Conservation (phyloP, 2,797 vertebrate species). For the Tokudaia tokunoshimensis region DNA sequence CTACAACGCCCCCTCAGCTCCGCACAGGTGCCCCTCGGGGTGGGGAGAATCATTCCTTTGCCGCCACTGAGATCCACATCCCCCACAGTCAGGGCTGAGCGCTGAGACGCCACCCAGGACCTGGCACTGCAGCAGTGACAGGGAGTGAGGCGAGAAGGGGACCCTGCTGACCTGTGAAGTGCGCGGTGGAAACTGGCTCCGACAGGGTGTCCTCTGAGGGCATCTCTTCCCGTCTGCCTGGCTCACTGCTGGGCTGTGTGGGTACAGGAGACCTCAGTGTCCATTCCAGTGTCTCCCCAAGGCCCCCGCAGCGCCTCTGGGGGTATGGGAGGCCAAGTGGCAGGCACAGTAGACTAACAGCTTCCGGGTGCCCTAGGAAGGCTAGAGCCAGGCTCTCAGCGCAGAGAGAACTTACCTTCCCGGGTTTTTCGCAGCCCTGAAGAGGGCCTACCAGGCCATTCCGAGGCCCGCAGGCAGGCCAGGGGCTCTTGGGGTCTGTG, state of each 20-base stretch:
- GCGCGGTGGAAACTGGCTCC: slow-evolving; percentile 91
- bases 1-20: neutral
- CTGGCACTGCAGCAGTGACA: neutral
- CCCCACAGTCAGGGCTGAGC: neutral
- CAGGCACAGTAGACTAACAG: neutral
- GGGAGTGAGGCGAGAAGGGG: neutral
- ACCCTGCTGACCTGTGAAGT: slow-evolving; percentile 92
- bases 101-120: neutral
- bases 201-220: slow-evolving; percentile 93
- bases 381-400: neutral
- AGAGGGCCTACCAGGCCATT: slow-evolving; percentile 92
- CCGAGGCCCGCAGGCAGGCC: slow-evolving; percentile 89
- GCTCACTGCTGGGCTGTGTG: slow-evolving; percentile 88
- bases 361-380: neutral
- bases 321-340: accelerated
- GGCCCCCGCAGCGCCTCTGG: slow-evolving; percentile 69
- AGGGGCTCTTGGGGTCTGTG: slow-evolving; percentile 86
- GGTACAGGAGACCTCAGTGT: neutral
- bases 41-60: neutral
- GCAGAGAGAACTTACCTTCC: slow-evolving; percentile 87
- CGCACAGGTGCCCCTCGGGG: neutral
- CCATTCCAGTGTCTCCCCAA: neutral
- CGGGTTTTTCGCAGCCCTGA: slow-evolving; percentile 88
- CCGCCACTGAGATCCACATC: neutral
- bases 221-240: slow-evolving; percentile 89